Conservation (phyloP, 2,797 vertebrate species). For the Hydrocynus forskahlii region DNA sequence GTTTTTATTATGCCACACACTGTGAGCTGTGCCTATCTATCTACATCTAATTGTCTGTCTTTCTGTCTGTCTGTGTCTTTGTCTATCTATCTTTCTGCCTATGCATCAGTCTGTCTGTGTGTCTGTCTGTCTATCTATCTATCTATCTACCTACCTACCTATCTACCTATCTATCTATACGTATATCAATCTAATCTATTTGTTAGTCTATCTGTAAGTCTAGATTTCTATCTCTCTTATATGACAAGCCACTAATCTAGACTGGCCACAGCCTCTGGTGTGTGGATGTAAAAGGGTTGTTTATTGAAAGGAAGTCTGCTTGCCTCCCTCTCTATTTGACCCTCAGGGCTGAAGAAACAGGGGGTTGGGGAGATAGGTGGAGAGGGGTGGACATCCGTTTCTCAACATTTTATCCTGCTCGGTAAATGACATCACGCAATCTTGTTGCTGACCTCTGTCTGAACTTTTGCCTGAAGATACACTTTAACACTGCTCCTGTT, state of each 20-base stretch:
- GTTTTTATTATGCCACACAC: constrained; percentile 12
- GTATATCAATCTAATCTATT: too few relatives aligned
- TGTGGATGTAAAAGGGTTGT: background rate
- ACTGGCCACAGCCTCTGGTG: background rate
- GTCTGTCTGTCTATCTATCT: too few relatives aligned
- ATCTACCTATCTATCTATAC: too few relatives aligned
- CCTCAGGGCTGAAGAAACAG: constrained; percentile 17
- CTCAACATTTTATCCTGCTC: constrained; percentile 25
- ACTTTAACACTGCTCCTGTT: constrained; percentile 14
- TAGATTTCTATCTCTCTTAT: too few relatives aligned
- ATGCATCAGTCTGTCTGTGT: too few relatives aligned
- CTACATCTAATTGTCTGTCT: background rate
- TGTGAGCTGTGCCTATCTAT: background rate
- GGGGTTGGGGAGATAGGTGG: background rate
- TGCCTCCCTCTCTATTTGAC: constrained; percentile 48
- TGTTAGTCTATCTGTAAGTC: too few relatives aligned
- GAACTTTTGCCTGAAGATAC: constrained; percentile 47
- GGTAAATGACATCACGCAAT: constrained; percentile 5
- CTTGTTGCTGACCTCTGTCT: constrained; percentile 38
- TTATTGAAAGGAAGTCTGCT: constrained; percentile 5
- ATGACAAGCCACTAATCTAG: too few relatives aligned
- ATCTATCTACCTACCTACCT: too few relatives aligned
- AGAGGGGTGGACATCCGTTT: constrained; percentile 22
- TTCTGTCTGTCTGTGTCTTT: too few relatives aligned
- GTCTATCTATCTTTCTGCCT: too few relatives aligned